Evolutionary conservation across 2,113 vertebrate genomes (phyloP).

Genomic region (Ursus arctos): DNA sequence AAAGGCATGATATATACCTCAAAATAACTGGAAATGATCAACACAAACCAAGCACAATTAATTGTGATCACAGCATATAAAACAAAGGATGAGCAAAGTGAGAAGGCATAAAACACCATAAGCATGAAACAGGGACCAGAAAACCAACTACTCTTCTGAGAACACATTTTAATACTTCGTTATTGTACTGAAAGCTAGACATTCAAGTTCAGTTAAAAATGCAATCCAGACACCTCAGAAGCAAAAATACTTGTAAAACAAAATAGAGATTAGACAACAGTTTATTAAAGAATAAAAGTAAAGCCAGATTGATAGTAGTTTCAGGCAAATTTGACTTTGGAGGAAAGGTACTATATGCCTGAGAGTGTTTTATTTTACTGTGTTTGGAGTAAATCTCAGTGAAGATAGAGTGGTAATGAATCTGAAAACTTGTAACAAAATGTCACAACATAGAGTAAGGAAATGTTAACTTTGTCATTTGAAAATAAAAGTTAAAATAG

Average conservation of each 20-base stretch:
- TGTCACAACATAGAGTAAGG: background rate
- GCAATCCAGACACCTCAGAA: background rate
- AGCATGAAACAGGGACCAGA: background rate
- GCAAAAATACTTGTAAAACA: background rate
- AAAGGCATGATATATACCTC: background rate
- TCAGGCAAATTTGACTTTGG: background rate
- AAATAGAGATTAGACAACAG: background rate
- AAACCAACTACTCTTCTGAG: background rate
- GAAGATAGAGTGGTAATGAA: background rate
- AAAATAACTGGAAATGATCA: background rate
- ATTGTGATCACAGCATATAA: background rate
- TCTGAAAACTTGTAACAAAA: background rate
- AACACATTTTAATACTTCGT: background rate
- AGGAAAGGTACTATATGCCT: background rate
- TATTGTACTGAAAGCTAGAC: background rate
- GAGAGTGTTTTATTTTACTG: background rate
- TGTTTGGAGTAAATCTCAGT: background rate
- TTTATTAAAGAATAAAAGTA: background rate
- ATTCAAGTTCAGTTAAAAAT: background rate
- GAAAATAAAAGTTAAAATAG: background rate
- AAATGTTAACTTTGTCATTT: background rate
- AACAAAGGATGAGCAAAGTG: slow-evolving; percentile 3
- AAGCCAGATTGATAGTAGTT: background rate
- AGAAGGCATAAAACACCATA: background rate
- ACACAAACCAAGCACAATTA: background rate